A percentile compares a stretch with the other conserved stretches of the same genome.
These are phyloP conservation scores for Amblyopsis rosae DNA, from an alignment of 2,113 vertebrate species.

Conservation along the genomic window DNA sequence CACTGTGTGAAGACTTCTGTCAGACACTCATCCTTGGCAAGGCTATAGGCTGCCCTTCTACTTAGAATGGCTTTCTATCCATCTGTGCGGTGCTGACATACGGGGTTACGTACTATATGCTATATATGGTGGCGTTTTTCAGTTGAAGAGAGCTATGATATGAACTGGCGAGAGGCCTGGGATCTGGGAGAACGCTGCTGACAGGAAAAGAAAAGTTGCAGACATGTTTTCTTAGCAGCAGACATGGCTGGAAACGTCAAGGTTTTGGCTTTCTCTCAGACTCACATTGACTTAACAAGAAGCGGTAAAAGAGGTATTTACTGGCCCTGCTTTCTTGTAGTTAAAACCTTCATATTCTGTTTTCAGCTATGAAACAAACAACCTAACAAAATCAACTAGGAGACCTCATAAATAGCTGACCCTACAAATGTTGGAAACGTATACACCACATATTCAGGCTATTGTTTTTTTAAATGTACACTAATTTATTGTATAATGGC, in stretches of 20 bases:
- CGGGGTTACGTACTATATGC: neutral
- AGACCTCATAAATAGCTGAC: too few species aligned
- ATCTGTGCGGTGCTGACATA: slow-evolving; percentile 59
- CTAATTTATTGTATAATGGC: too few species aligned
- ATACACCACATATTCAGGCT: too few species aligned
- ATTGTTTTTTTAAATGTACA: too few species aligned
- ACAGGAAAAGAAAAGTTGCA: slow-evolving; percentile 14
- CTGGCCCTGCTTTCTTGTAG: too few species aligned
- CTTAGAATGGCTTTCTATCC: slow-evolving; percentile 37
- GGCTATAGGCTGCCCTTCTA: neutral
- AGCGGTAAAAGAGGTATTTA: too few species aligned
- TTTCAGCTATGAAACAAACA: too few species aligned
- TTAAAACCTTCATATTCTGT: too few species aligned
- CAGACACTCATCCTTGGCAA: slow-evolving; percentile 15
- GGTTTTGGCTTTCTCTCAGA: slow-evolving; percentile 12
- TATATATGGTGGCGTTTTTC: slow-evolving; percentile 18
- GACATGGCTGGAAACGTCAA: neutral
- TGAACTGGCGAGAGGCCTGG: slow-evolving; percentile 9
- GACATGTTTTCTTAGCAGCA: slow-evolving; percentile 2
- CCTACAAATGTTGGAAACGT: too few species aligned
- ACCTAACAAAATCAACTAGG: too few species aligned
- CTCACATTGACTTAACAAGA: too few species aligned
- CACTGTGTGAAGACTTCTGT: slow-evolving; percentile 34
- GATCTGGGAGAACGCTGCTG: neutral
- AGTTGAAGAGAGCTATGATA: slow-evolving; percentile 11